phyloP scores from a whole-genome alignment of 2,113 vertebrate species.

The Trichechus manatus region DNA sequence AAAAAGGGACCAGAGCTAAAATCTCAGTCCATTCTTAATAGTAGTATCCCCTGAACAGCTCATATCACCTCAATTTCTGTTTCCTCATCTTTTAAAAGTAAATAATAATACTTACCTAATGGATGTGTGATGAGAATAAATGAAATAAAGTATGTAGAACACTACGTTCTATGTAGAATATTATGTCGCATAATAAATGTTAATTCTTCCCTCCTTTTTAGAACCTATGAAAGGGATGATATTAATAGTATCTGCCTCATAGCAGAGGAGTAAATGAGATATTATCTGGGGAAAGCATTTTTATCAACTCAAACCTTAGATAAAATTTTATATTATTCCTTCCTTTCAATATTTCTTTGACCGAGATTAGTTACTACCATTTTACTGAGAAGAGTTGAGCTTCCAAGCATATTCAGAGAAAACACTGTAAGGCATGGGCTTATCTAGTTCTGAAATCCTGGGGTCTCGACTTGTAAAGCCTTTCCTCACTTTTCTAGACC shows the following conservation, averaged over 20 bases:
- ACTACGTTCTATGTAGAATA: not conserved
- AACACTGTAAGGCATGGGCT: not conserved
- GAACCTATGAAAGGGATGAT: not conserved
- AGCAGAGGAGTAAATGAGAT: not conserved
- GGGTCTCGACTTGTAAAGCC: not conserved
- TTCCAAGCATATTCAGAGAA: not conserved
- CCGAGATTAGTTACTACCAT: not conserved
- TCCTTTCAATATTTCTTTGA: conserved; percentile 25
- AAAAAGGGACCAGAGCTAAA: not conserved
- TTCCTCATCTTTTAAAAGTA: not conserved
- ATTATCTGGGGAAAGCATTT: not conserved
- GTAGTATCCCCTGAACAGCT: not conserved
- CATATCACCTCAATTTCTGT: not conserved
- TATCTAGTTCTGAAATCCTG: not conserved
- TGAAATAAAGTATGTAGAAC: not conserved
- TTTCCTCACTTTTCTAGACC: not conserved
- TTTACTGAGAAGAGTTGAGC: not conserved
- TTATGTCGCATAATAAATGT: not conserved
- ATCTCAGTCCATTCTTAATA: not conserved
- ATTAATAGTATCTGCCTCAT: not conserved
- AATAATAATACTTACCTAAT: conserved; percentile 31
- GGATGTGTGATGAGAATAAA: not conserved
- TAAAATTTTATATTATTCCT: not conserved
- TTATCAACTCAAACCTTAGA: not conserved
- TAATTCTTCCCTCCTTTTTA: conserved; percentile 4